phyloP scores from a whole-genome alignment of 2,113 vertebrate species.

The Australoheros scitulus region DNA sequence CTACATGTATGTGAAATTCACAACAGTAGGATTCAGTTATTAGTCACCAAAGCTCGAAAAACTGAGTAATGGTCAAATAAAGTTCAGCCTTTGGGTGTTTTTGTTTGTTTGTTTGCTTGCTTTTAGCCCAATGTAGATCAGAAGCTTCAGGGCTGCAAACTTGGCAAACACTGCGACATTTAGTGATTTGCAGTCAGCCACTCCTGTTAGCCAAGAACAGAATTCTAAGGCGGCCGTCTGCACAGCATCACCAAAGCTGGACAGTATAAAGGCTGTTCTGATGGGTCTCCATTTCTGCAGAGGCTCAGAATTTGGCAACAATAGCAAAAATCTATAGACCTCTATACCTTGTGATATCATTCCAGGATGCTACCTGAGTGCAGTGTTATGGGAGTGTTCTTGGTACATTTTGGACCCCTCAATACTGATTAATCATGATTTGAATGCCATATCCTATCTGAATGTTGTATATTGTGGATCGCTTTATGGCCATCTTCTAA shows the following conservation, averaged over 20 bases:
- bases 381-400: not conserved
- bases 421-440: not conserved
- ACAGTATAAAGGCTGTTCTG: not conserved
- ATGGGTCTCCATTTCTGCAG: not conserved
- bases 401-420: not conserved
- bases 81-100: too few species aligned
- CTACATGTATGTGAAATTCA: not conserved
- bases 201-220: not conserved
- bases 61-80: not conserved
- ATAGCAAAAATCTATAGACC: rapidly evolving
- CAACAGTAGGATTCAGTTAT: not conserved
- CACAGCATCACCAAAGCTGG: not conserved
- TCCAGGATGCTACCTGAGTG: not conserved
- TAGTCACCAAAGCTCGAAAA: not conserved
- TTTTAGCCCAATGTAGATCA: not conserved
- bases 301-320: not conserved
- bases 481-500: not conserved
- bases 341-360: not conserved
- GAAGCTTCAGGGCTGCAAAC: not conserved
- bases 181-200: not conserved
- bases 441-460: not conserved
- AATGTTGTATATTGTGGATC: not conserved
- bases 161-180: not conserved
- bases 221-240: not conserved
- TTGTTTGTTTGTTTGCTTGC: too few species aligned